Base-by-base conservation (phyloP, 2,888 invertebrate genomes). In the Entomobrya multifasciata region DNA sequence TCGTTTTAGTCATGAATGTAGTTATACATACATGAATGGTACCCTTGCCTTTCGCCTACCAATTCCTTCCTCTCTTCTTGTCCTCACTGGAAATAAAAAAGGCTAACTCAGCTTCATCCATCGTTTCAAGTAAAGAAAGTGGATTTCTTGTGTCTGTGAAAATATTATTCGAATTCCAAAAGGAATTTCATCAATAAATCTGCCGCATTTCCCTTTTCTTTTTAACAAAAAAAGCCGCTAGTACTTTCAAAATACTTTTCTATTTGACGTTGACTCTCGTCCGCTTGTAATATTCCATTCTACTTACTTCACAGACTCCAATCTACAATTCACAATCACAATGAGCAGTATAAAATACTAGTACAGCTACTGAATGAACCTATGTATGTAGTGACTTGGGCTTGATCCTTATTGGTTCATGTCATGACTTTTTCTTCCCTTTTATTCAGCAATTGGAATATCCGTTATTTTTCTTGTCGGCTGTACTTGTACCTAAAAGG, bases 111-210 rank as follows among this genome's bases (percentile, higher is more conserved):
- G 79, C 74, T 86, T 52, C 67, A 80, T 76, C 62, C 79, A 74
- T 62, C 44, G 72, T 60, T 30, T 44, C 11, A 49, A 76, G 80
- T 25, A 72, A 30, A 80, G 52, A 65, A 81, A 86, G 49, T 77
- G 85, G 82, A 82, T 83, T 79, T 72, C 83, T 70, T 83, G 81
- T 87, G 79, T 88, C 90, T 90, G 78, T 88, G 86, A 91, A 90
- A 91, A 90, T 91, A 91, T 90, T 91, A 91, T 91, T 91, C 90
- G 91, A 90, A 91, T 91, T 91, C 91, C 90, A 81, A 91, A 89
- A 90, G 90, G 91, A 91, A 91, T 91, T 91, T 91, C 90, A 91
- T 91, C 91, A 91, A 91, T 91, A 91, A 91, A 91, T 91, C 91
- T 91, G 91, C 91, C 89, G 89, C 88, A 90, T 88, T 90, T 90